Percentiles rank a stretch among this genome's conserved stretches.
Conservation (phyloP, 2,113 vertebrate species). For the Limnothrissa miodon region DNA sequence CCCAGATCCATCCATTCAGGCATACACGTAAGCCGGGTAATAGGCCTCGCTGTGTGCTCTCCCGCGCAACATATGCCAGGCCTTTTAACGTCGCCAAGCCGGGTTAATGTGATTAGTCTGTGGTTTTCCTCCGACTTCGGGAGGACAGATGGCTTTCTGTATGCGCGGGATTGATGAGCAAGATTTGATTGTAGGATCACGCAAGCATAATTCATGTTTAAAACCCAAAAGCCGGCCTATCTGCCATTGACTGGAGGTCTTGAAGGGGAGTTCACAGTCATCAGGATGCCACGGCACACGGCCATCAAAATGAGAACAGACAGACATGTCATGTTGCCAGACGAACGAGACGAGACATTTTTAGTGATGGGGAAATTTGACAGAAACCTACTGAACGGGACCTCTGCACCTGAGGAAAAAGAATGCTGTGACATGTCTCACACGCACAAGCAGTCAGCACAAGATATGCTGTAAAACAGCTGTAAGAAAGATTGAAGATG, state of each 20-base stretch:
- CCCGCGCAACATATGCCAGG: not conserved
- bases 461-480: no score
- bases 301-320: not conserved
- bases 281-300: not conserved
- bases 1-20: not conserved
- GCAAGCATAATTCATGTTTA: not conserved
- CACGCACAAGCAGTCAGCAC: no score
- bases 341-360: not conserved
- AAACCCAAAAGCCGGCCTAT: not conserved
- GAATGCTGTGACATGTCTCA: not conserved
- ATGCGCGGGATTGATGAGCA: not conserved
- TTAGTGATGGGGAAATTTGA: not conserved
- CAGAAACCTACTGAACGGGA: not conserved
- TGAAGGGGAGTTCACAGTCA: not conserved
- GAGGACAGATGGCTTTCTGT: not conserved
- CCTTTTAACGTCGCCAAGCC: not conserved
- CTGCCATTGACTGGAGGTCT: not conserved
- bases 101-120: slow-evolving; percentile 7
- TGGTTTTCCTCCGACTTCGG: not conserved
- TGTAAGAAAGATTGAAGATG: no score
- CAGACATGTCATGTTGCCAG: not conserved
- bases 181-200: not conserved
- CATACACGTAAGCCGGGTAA: not conserved
- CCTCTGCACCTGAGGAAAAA: not conserved
- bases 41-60: not conserved